Evolutionary conservation across 2,797 vertebrate genomes (phyloP), one percentile per base, ranked within the genome.

Genomic region (Propithecus perrieri): DNA sequence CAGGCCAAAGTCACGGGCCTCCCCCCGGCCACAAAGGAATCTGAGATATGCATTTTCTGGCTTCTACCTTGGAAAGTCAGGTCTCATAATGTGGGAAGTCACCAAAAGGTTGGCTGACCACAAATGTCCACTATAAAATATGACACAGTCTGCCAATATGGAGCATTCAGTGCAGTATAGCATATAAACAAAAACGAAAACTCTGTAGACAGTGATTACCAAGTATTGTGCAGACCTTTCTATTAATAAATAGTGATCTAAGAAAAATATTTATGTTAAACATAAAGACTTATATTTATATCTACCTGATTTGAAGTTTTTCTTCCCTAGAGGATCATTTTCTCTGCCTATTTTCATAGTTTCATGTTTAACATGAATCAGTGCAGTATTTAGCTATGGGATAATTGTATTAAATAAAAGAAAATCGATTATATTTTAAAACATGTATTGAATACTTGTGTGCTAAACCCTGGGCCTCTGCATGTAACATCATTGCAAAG

Each of bases 401-500:
- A 24, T 96, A 74, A 86, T 84, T 84, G 41, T 30, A 15, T 63
- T 57, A n/a, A 94, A 67, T 38, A 59, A 81, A 90, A 92, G 69
- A 63, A 96, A 96, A 33, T 15, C 85, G 91, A 48, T 79, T 83
- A 15, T 69, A 81, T 59, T 90, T 94, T 43, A 67, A 94, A 89
- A 55, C 22, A 63, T 57, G 14, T 9, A 87, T 90, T 85, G 87
- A 92, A 75, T 22, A 41, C 12, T 38, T 38, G 26, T 57, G 22
- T 38, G 53, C n/a, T 28, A 79, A 55, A 17, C 26, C 26, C 20
- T 38, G 28, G 83, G 22, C 48, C 86, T 95, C 67, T 57, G 41
- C 57, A 85, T 76, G 50, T 55, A 48, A n/a, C 10, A 84, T 4
- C 30, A 4, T 22, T 50, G 15, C 26, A 91, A 76, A 95, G 46